Base-by-base conservation (phyloP, 2,797 vertebrate genomes). In the Leontopithecus rosalia region DNA sequence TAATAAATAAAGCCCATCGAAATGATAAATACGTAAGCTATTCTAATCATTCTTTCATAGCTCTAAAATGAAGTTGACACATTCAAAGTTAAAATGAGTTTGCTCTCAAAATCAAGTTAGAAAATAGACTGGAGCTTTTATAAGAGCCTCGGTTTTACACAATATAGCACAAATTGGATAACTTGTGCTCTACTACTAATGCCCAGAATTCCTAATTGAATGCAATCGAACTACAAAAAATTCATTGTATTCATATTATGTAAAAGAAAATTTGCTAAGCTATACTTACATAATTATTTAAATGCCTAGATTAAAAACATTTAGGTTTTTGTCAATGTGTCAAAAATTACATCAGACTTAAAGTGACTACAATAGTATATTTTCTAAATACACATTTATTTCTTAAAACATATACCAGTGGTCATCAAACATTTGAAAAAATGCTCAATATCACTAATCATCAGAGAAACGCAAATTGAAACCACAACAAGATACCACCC, bases 61-160 rank as follows among this genome's bases (percentile, higher is more conserved):
- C 92, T 41, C n/a, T 91, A 79, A 91, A 96, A 90, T 50, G 22
- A 91, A 93, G 13, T 7, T 93, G 48, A 86, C n/a, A 81, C 64
- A 87, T 13, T 82, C 22, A 75, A 92, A 61, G 13, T 67, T 86
- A 43, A 93, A 94, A 94, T 84, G 1, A 90, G 83, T 77, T 57
- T 94, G 9, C 20, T 77, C 22, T 92, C 39, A 96, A 58, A 94
- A 46, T 87, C 36, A 84, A 96, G 15, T 61, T n/a, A 80, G 36
- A 92, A 91, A 95, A 86, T 30, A 19, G 48, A 57, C 4, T 67
- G 20, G 28, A 72, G 30, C 50, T 95, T 67, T 89, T 92, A 57
- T 36, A 97, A 26, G 2, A 80, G 28, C 6, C 58, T 87, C 36
- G 24, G 30, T 73, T 92, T 85, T 85, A 96, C 15, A 75, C 5